Evolutionary conservation across 2,113 vertebrate species (phyloP).

Genomic region (Pteropus alecto): DNA sequence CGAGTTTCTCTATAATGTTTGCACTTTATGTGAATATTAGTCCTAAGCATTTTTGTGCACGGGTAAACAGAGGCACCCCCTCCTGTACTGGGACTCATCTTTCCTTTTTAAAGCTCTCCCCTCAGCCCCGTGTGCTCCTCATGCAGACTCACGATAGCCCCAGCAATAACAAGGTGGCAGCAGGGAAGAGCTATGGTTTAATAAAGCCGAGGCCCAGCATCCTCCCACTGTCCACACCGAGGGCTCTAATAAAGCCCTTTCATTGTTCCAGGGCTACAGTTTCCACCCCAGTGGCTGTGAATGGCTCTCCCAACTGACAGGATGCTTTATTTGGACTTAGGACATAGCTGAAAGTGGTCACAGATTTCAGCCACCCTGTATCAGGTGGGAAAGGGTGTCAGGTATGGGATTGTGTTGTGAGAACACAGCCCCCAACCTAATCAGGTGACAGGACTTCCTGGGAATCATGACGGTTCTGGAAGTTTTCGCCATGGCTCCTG

Average conservation of each 20-base stretch:
- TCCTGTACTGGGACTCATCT: neutral
- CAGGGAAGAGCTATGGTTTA: slow-evolving; percentile 57
- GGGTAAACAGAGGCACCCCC: neutral
- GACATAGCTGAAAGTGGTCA: neutral
- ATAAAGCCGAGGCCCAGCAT: slow-evolving; percentile 39
- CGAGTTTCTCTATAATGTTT: neutral
- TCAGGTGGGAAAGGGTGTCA: neutral
- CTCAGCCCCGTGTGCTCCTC: neutral
- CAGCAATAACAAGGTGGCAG: slow-evolving; percentile 51
- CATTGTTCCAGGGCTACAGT: neutral
- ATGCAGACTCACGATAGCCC: slow-evolving; percentile 50
- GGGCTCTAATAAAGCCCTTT: slow-evolving; percentile 58
- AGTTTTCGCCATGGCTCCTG: neutral
- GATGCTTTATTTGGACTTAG: slow-evolving; percentile 14
- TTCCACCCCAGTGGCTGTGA: neutral
- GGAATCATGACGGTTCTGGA: slow-evolving; percentile 21
- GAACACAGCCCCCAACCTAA: neutral
- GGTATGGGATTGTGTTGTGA: neutral
- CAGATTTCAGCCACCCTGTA: neutral
- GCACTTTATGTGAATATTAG: accelerated
- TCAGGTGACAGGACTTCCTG: neutral
- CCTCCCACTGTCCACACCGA: neutral
- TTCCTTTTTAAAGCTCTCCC: slow-evolving; percentile 26
- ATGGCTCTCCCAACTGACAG: slow-evolving; percentile 39
- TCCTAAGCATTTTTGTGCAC: neutral